Percentiles rank a stretch among this genome's conserved stretches.
These are phyloP conservation scores for Setophaga kirtlandii DNA, from an alignment of 2,113 vertebrate genomes.

Conservation along the genomic window DNA sequence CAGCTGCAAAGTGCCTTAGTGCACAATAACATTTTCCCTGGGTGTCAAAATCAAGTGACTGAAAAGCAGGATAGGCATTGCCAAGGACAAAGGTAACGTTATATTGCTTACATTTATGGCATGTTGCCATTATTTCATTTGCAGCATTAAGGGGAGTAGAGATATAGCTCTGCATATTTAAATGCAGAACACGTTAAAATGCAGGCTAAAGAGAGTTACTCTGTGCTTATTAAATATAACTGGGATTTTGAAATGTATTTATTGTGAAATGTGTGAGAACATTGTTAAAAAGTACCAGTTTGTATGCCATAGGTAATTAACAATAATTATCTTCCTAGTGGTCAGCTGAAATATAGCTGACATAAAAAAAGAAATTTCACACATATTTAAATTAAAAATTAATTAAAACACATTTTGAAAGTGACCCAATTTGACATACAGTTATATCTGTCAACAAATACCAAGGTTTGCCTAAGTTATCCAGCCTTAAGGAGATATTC, in stretches of 20 bases:
- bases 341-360: not conserved
- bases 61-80: not conserved
- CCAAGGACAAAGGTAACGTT: not conserved
- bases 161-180: not conserved
- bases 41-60: constrained; percentile 6
- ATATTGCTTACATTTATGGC: not conserved
- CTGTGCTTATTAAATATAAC: not conserved
- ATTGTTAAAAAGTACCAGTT: not conserved
- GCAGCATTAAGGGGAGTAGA: not conserved
- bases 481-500: not conserved
- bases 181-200: constrained; percentile 27
- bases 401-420: not conserved
- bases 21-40: constrained; percentile 11
- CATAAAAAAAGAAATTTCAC: not conserved
- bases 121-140: not conserved
- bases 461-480: not conserved
- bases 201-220: not conserved
- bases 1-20: not conserved
- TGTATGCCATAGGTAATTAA: not conserved
- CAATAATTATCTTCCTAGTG: not conserved
- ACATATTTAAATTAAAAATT: not conserved
- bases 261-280: not conserved
- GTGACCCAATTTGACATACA: not conserved
- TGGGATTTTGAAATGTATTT: not conserved
- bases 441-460: not conserved